These are phyloP conservation scores for Gymnothorax reevesii DNA, from an alignment of 2,797 vertebrate genomes.

Conservation along the genomic window DNA sequence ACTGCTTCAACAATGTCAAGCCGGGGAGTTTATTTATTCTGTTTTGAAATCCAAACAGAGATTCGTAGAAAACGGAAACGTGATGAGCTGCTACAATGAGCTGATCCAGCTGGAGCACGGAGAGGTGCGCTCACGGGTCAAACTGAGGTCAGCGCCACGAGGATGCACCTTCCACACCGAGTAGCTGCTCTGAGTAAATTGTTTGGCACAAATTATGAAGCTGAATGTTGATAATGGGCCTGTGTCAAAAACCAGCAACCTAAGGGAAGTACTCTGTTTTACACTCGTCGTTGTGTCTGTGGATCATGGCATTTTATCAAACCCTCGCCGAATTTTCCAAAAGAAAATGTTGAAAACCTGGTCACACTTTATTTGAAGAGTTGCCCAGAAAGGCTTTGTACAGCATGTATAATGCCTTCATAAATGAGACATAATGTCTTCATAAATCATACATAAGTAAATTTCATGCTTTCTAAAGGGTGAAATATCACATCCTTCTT, in stretches of 20 bases:
- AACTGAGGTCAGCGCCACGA: slow-evolving; percentile 79
- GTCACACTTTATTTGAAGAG: no score
- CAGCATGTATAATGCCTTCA: no score
- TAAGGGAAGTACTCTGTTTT: background rate
- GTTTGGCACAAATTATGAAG: no score
- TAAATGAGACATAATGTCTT: no score
- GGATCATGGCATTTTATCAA: background rate
- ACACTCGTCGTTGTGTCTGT: background rate
- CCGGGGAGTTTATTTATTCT: slow-evolving; percentile 35
- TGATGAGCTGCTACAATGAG: slow-evolving; percentile 97
- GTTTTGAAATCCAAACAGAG: slow-evolving; percentile 71
- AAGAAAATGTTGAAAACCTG: background rate
- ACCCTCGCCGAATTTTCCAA: background rate
- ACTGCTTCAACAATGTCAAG: slow-evolving; percentile 19
- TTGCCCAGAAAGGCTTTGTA: no score
- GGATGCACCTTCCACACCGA: background rate
- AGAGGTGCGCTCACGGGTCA: slow-evolving; percentile 92
- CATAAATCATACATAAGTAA: no score
- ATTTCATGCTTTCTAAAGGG: no score
- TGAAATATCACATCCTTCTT: no score
- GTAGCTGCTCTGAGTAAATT: background rate
- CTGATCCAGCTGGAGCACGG: slow-evolving; percentile 92
- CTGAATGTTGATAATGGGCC: background rate
- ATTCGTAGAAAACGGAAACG: slow-evolving; percentile 90
- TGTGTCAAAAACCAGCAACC: background rate